Evolutionary conservation across 2,797 vertebrate species (phyloP), one percentile per base, ranked within the genome.

Genomic region (Gymnothorax javanicus): DNA sequence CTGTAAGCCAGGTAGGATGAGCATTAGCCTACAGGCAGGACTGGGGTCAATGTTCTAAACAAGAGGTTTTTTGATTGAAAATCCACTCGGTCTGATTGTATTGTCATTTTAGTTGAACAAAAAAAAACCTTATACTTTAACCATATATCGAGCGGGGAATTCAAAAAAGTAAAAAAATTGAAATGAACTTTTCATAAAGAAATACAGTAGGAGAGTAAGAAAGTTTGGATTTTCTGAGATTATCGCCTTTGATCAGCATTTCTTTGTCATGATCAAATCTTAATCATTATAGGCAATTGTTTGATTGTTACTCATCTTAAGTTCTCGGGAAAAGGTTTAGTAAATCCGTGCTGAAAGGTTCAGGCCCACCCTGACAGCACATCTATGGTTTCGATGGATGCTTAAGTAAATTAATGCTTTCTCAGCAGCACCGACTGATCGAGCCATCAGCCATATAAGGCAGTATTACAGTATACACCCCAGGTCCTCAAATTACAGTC

Each of bases 381-480:
- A 71, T 3, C 0, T 20, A 17, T 2, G 27, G 58, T 23, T 56
- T 43, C 56, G 33, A 85, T 67, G 64, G 62, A 64, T 71, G 20
- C 11, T 64, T 56, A 43, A 7, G 1, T 85, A 20, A 84, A 20
- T 50, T 59, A 67, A 60, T 13, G 7, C n/a, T n/a, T 56, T 85
- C 84, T 64, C 60, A 71, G 84, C 33, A 69, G 62, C 58, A 7
- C 20, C 56, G 62, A 71, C 54, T 71, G 71, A 85, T n/a, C 54
- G 23, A 85, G 52, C 84, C 71, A 64, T 54, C 84, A 54, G 6
- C 50, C 50, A 20, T 52, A 43, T 33, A 50, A 27, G 23, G 52
- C 7, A 60, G 62, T 50, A 69, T 25, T 69, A 85, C 15, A 25
- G 56, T 71, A 56, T 71, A 85, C 11, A 69, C 20, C 52, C 33